Base-by-base conservation (phyloP, 2,888 invertebrate genomes). In the Gordius sp. region DNA sequence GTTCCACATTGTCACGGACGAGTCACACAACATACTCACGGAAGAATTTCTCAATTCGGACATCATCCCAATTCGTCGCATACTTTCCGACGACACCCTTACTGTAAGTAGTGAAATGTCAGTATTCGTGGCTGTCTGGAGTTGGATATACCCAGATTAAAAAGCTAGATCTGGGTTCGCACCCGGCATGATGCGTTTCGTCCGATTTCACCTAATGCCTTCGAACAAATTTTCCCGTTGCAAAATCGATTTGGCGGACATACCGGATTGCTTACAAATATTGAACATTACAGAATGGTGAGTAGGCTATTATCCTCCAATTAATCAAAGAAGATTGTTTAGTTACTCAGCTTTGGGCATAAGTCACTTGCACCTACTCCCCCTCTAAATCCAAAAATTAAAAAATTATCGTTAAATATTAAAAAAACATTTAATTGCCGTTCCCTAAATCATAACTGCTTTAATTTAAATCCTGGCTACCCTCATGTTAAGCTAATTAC, bases 81-180 rank as follows among this genome's bases (percentile, higher is more conserved):
- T 47, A 4, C 20, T 47, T 4, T 47, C 4, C 23, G 47, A 47
- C 20, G 47, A 47, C 20, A 8, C 13, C 23, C 23, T 47, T 13
- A 20, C 8, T 47, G 47, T 47, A 18, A 47, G 47, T 47, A n/a
- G 16, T 20, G 47, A 47, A 20, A 47, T 47, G 47, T 47, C 47
- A 4, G 47, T 47, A n/a, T 47, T 47, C 23, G 23, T 47, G 13
- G 47, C 47, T 8, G 47, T 23, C 20, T 47, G 47, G 47, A 47
- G 47, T 47, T 47, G 47, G 47, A 47, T 47, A 4, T 47, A n/a
- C 47, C 8, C 8, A 23, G 23, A 47, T 47, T 20, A 4, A n/a
- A 20, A 4, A 4, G 20, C 4, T 18, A 8, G 47, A 23, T 4
- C 4, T 4, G 23, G 16, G 4, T 47, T 18, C 23, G 13, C 23